Percentiles rank a stretch among this genome's conserved stretches.
phyloP scores from a whole-genome alignment of 2,888 invertebrate species.

The Perizoma affinitatum region DNA sequence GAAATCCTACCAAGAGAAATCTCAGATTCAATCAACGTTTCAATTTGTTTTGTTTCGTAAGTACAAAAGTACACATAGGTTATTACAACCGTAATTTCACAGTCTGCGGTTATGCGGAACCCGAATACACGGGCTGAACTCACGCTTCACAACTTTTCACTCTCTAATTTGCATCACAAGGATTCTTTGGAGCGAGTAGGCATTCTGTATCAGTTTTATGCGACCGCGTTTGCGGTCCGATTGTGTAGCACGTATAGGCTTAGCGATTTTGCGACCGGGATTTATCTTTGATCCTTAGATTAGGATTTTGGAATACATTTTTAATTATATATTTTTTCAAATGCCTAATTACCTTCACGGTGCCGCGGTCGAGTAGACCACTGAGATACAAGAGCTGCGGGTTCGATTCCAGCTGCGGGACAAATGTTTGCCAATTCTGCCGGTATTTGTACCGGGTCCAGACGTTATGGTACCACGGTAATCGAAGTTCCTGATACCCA shows the following conservation, averaged over 20 bases:
- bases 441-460: too few relatives aligned
- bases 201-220: conserved; percentile 29
- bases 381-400: too few relatives aligned
- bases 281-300: conserved; percentile 31
- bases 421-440: too few relatives aligned
- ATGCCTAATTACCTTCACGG: too few relatives aligned
- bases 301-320: conserved; percentile 15
- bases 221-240: conserved; percentile 19
- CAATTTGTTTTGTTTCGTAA: neutral
- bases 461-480: too few relatives aligned
- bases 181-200: conserved; percentile 36
- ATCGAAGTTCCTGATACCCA: too few relatives aligned
- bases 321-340: neutral
- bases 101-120: conserved; percentile 29
- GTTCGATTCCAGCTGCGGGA: too few relatives aligned
- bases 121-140: conserved; percentile 27
- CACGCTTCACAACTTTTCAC: conserved; percentile 38
- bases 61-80: conserved; percentile 8
- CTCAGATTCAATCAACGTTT: conserved; percentile 5
- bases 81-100: conserved; percentile 26
- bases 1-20: neutral
- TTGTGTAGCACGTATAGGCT: neutral
- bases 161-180: conserved; percentile 39
- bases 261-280: conserved; percentile 16
- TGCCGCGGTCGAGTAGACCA: too few relatives aligned